Evolutionary conservation across 1,140 invertebrate species (phyloP).

Genomic region (Palaemon carinicauda): DNA sequence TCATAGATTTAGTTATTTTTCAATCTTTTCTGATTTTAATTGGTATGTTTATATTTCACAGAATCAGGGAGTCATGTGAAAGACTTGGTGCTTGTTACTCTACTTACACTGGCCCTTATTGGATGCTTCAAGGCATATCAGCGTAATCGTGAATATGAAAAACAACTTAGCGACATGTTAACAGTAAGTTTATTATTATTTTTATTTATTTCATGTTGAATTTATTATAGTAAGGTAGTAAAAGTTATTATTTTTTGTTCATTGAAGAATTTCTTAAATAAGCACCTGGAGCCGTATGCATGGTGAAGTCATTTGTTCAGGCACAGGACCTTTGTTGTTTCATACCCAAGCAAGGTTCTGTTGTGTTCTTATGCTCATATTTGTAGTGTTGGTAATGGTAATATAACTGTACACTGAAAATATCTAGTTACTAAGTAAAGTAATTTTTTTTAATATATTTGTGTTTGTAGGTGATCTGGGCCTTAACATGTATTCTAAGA

Average conservation of each 20-base stretch:
- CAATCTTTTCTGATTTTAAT: background rate
- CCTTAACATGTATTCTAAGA: too few species aligned
- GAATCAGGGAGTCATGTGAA: constrained; percentile 80
- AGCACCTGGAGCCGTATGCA: too few species aligned
- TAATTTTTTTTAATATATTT: background rate
- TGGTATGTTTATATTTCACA: background rate
- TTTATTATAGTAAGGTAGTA: background rate
- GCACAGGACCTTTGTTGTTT: too few species aligned
- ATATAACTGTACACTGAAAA: too few species aligned
- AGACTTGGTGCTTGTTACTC: constrained; percentile 84
- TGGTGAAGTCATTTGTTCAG: too few species aligned
- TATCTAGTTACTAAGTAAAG: too few species aligned
- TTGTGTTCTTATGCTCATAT: too few species aligned
- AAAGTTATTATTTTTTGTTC: too few species aligned
- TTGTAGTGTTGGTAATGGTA: too few species aligned
- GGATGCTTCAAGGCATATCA: constrained; percentile 91
- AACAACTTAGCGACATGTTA: constrained; percentile 86
- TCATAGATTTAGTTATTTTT: background rate
- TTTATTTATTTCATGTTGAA: background rate
- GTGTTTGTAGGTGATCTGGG: too few species aligned
- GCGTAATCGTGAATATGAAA: constrained; percentile 86
- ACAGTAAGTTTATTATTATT: constrained; percentile 63
- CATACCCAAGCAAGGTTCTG: too few species aligned
- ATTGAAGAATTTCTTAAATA: too few species aligned
- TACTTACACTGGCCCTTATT: constrained; percentile 82